Conservation (phyloP, 2,888 invertebrate genomes). For the Euclidia mi region DNA sequence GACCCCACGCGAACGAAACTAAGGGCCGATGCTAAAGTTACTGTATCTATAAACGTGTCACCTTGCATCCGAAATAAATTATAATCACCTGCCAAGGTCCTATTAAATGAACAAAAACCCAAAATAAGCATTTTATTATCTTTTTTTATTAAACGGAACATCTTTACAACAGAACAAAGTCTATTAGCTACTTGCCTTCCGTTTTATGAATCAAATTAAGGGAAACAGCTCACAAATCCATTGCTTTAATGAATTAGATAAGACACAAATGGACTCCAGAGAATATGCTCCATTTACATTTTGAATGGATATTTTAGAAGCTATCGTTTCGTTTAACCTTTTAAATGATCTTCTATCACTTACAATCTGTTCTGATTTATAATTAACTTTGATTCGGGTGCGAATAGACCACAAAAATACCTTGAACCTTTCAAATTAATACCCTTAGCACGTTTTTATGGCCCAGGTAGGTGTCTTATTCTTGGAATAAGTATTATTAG, state of each 20-base stretch:
- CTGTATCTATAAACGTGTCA: too few relatives aligned
- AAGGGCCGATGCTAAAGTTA: too few relatives aligned
- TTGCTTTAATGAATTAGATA: slow-evolving; percentile 22
- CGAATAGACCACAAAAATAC: slow-evolving; percentile 50
- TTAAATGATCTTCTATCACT: slow-evolving; percentile 40
- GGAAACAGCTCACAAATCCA: slow-evolving; percentile 9
- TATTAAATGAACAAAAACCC: neutral
- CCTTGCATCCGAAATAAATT: too few relatives aligned
- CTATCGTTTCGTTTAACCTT: slow-evolving; percentile 29
- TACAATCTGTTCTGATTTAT: slow-evolving; percentile 39
- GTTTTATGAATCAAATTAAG: slow-evolving; percentile 9
- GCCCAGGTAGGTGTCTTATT: neutral
- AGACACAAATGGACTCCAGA: slow-evolving; percentile 8
- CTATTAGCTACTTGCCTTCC: slow-evolving; percentile 8
- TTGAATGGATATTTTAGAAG: slow-evolving; percentile 33
- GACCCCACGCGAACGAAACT: too few relatives aligned
- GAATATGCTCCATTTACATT: slow-evolving; percentile 28
- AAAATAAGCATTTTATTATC: neutral
- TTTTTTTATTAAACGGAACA: slow-evolving; percentile 1
- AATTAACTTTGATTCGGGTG: slow-evolving; percentile 55
- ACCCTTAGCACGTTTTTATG: slow-evolving; percentile 22
- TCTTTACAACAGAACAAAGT: slow-evolving; percentile 2
- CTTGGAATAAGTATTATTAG: too few relatives aligned
- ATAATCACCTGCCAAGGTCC: too few relatives aligned
- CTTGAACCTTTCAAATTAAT: slow-evolving; percentile 39